Base-by-base conservation (phyloP, 2,888 invertebrate genomes). In the Andrena bucephala region DNA sequence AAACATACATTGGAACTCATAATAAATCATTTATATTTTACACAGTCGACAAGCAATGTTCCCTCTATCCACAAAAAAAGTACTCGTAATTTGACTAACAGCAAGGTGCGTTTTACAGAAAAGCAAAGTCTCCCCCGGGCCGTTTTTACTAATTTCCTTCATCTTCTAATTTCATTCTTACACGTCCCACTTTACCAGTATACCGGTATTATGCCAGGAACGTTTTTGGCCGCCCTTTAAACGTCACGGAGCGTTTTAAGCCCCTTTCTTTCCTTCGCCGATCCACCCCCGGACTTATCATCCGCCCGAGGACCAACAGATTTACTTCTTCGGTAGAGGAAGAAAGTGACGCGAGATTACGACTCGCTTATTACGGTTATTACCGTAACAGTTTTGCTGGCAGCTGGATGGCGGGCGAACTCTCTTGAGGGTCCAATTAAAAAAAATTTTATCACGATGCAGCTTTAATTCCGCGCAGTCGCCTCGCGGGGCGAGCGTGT, bases 171-270 rank as follows among this genome's bases (percentile, higher is more conserved):
- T 42, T 42, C 42, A 42, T 42, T 42, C 42, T 42, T 42, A 42
- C 2, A 31, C 13, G 62, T 36, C 71, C 70, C 13, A 42, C 42
- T 42, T 42, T 42, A 42, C 42, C 42, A 16, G 42, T 42, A 42
- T 42, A 42, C 42, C 42, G 42, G 42, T 42, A 42, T 42, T 16
- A 42, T 42, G 42, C 42, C 13, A 42, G 16, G 60, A 42, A 66
- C 62, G 70, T 84, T 80, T 78, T 77, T 77, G 70, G 65, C 50
- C 42, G 29, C n/a, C 60, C 81, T 69, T 76, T 80, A 81, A 81
- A 81, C 72, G 78, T 68, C 78, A 54, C 60, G 66, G 59, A 80
- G 74, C 73, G 81, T 75, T 83, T 66, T 74, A 65, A 65, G 60
- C 68, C 31, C 31, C 13, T 54, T 72, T 67, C 59, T 52, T 72